phyloP scores from a whole-genome alignment of 1,140 invertebrate genomes.

The Nebria ingens region DNA sequence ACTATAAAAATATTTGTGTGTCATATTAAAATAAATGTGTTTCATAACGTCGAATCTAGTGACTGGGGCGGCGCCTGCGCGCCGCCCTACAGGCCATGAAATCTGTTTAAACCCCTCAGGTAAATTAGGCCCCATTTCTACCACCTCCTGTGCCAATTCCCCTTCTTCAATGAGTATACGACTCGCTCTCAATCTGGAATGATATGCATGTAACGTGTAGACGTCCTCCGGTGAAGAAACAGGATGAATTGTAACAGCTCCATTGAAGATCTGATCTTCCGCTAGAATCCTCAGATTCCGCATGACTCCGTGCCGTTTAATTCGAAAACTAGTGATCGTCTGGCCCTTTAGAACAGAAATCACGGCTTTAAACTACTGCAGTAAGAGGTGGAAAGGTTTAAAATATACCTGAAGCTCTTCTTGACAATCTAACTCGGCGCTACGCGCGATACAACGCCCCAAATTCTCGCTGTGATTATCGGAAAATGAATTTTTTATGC shows the following conservation, averaged over 20 bases:
- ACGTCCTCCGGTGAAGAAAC: constrained; percentile 49
- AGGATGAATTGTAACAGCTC: constrained; percentile 53
- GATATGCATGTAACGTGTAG: constrained; percentile 61
- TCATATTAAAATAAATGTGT: constrained; percentile 75
- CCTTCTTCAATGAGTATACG: constrained; percentile 36
- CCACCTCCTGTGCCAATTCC: constrained; percentile 36
- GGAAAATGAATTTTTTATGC: constrained; percentile 70
- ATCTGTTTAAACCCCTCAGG: constrained; percentile 39
- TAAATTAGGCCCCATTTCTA: constrained; percentile 30
- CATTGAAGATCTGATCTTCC: constrained; percentile 39
- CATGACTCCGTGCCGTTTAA: constrained; percentile 43
- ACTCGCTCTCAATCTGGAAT: constrained; percentile 50
- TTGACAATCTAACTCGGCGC: constrained; percentile 49
- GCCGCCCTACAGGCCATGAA: constrained; percentile 75
- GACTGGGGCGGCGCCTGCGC: constrained; percentile 50
- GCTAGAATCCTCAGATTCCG: constrained; percentile 36
- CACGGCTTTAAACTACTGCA: too few species aligned
- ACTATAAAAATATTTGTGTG: constrained; percentile 65
- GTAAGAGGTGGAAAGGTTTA: constrained; percentile 11
- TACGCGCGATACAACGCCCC: constrained; percentile 67
- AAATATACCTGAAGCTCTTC: constrained; percentile 39
- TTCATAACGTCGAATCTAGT: constrained; percentile 76
- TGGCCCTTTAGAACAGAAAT: too few species aligned
- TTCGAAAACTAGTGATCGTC: constrained; percentile 38
- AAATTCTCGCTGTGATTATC: constrained; percentile 70